Conservation (phyloP, 2,113 vertebrate species). For the Lepidothrix coronata region DNA sequence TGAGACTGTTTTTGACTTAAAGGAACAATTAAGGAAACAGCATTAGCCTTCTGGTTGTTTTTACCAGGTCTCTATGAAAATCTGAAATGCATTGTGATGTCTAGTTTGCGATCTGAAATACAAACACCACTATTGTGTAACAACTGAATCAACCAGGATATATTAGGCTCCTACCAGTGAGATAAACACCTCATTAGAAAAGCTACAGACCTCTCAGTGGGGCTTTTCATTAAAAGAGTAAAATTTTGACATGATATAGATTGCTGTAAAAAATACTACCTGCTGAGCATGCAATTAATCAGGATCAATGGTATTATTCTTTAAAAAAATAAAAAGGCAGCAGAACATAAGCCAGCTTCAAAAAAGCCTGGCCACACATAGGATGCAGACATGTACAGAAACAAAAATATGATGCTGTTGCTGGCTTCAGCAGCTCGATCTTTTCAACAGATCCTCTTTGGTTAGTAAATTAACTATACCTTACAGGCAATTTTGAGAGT, state of each 20-base stretch:
- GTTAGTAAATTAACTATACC: background rate
- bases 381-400: background rate
- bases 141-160: background rate
- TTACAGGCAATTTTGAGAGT: background rate
- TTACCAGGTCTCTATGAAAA: background rate
- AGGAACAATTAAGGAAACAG: background rate
- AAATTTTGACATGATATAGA: background rate
- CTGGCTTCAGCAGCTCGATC: background rate
- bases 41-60: background rate
- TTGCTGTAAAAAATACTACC: background rate
- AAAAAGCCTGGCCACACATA: background rate
- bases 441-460: background rate
- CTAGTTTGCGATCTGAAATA: background rate
- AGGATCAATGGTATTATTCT: background rate
- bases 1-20: background rate
- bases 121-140: background rate
- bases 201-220: background rate
- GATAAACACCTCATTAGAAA: background rate
- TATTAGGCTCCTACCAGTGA: background rate
- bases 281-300: background rate
- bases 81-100: background rate
- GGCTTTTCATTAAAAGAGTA: background rate
- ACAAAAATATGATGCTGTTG: background rate
- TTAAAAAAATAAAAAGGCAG: background rate
- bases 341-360: background rate